A percentile compares a stretch with the other conserved stretches of the same genome.
phyloP scores from a whole-genome alignment of 1,140 invertebrate genomes.

The Drosophila sproati region DNA sequence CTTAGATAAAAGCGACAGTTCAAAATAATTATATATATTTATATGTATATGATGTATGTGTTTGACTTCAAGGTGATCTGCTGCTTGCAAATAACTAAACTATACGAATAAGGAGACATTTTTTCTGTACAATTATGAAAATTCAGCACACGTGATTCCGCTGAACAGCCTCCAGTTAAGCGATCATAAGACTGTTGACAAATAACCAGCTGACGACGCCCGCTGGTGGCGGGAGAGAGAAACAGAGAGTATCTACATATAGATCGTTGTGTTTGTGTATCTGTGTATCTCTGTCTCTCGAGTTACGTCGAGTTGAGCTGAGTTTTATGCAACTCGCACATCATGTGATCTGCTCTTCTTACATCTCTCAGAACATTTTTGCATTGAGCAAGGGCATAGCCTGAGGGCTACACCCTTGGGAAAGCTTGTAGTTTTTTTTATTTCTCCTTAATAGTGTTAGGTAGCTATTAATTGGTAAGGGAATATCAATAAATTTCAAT shows the following conservation, averaged over 20 bases:
- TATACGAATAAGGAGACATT: constrained; percentile 1
- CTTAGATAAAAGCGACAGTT: constrained; percentile 20
- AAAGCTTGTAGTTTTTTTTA: not conserved
- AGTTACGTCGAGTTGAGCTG: constrained; percentile 60
- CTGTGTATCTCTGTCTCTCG: constrained; percentile 62
- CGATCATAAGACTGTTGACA: constrained; percentile 62
- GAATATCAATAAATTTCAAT: constrained; percentile 52
- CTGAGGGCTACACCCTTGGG: not conserved
- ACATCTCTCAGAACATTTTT: constrained; percentile 26
- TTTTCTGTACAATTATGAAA: constrained; percentile 5
- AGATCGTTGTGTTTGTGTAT: constrained; percentile 15
- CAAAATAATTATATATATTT: constrained; percentile 4
- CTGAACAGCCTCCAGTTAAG: constrained; percentile 6
- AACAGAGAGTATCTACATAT: constrained; percentile 49
- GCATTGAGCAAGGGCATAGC: no score
- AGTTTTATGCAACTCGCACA: constrained; percentile 75
- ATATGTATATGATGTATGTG: constrained; percentile 20
- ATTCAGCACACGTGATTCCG: constrained; percentile 45
- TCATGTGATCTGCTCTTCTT: constrained; percentile 65
- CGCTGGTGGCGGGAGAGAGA: constrained; percentile 54
- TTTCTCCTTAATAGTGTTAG: constrained; percentile 28
- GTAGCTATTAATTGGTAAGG: constrained; percentile 28
- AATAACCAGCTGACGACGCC: constrained; percentile 40
- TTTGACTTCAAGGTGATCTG: constrained; percentile 65
- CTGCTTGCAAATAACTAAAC: constrained; percentile 1